Conservation (phyloP, 2,113 vertebrate species). For the Mesoclemmys tuberculata region DNA sequence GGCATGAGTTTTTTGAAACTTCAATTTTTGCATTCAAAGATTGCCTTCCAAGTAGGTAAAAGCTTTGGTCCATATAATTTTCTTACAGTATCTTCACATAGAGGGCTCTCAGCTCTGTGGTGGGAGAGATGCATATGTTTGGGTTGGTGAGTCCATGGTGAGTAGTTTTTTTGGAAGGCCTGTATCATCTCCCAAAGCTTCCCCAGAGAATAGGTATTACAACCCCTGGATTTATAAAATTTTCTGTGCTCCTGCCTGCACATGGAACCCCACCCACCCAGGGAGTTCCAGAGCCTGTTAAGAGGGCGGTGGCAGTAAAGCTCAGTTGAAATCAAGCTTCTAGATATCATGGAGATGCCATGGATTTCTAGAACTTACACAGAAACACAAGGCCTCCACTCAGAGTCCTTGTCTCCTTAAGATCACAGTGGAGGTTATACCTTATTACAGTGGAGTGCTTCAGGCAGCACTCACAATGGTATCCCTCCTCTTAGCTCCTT, state of each 20-base stretch:
- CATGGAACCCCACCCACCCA: neutral
- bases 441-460: neutral
- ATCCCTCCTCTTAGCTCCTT: neutral
- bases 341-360: neutral
- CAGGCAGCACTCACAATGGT: neutral
- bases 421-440: neutral
- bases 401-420: neutral
- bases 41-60: neutral
- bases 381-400: neutral
- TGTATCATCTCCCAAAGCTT: neutral
- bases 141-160: neutral
- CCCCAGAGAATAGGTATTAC: neutral
- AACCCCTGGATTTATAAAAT: neutral
- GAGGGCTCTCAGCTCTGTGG: neutral
- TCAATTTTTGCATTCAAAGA: neutral
- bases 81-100: neutral
- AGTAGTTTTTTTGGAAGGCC: neutral
- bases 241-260: neutral
- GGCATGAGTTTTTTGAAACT: neutral
- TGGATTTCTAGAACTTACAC: neutral
- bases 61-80: neutral
- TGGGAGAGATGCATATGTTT: neutral
- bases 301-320: neutral
- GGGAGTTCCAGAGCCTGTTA: neutral
- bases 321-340: neutral